Evolutionary conservation across 2,113 vertebrate species (phyloP).

Genomic region (Centropus unirufus): DNA sequence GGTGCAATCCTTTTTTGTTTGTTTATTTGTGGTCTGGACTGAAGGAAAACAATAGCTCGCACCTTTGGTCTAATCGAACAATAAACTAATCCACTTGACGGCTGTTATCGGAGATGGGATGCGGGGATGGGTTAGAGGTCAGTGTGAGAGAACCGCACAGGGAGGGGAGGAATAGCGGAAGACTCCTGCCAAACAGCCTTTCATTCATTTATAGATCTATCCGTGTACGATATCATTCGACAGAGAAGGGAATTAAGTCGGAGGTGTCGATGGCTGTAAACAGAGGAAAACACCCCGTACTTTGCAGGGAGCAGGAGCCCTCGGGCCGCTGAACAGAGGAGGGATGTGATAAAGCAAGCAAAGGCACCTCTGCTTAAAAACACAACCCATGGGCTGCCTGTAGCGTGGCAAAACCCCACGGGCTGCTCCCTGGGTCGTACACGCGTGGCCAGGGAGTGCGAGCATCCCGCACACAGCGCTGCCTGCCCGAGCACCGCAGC

Average conservation of each 20-base stretch:
- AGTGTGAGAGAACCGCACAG: background rate
- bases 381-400: background rate
- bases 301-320: background rate
- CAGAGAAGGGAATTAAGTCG: background rate
- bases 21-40: slow-evolving; percentile 31
- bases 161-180: background rate
- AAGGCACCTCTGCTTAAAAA: background rate
- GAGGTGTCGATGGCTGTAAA: background rate
- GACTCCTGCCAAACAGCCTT: background rate
- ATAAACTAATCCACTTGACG: slow-evolving; percentile 74
- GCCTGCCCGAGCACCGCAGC: background rate
- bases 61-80: slow-evolving; percentile 72
- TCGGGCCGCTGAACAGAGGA: background rate
- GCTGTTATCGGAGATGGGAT: slow-evolving; percentile 40
- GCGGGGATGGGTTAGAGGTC: background rate
- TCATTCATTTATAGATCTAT: background rate
- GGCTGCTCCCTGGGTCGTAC: too few relatives aligned
- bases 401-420: background rate
- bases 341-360: background rate
- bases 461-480: background rate
- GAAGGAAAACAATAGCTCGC: slow-evolving; percentile 62
- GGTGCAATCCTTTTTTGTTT: slow-evolving; percentile 56
- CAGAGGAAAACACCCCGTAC: background rate
- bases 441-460: background rate
- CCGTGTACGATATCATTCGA: background rate